Evolutionary conservation across 2,113 vertebrate genomes (phyloP).

Genomic region (Maccullochella peelii): DNA sequence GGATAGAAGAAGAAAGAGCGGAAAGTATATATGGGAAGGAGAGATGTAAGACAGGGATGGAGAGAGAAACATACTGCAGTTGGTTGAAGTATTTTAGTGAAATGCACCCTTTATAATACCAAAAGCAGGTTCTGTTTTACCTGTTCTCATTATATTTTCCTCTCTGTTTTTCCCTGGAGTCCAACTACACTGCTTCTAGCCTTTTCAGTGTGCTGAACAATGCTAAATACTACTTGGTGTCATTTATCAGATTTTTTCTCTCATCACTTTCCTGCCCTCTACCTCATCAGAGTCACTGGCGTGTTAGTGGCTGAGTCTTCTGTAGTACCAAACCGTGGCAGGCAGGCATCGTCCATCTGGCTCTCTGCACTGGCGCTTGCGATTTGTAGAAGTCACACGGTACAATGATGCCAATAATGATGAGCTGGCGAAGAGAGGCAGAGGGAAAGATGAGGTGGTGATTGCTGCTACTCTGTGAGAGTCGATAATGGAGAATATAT

Average conservation of each 20-base stretch:
- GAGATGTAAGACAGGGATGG: not conserved
- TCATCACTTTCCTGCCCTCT: constrained; percentile 33
- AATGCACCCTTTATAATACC: not conserved
- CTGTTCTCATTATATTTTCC: not conserved
- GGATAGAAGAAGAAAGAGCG: not conserved
- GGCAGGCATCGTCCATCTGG: constrained; percentile 32
- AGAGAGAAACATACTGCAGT: not conserved
- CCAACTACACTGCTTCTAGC: not conserved
- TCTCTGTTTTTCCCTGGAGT: not conserved
- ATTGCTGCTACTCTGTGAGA: constrained; percentile 44
- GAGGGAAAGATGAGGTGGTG: constrained; percentile 50
- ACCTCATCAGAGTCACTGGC: constrained; percentile 24
- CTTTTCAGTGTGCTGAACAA: not conserved
- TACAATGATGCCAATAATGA: constrained; percentile 62
- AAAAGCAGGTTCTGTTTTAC: not conserved
- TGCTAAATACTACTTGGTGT: constrained; percentile 15
- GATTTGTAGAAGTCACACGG: constrained; percentile 54
- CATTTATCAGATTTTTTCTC: constrained; percentile 24
- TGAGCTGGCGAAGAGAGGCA: constrained; percentile 54
- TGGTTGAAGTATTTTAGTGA: not conserved
- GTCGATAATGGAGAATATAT: constrained; percentile 69
- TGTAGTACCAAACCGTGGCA: constrained; percentile 15
- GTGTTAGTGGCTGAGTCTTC: constrained; percentile 20
- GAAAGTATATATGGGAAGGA: not conserved
- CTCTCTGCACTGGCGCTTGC: constrained; percentile 11